Evolutionary conservation across 2,797 vertebrate genomes (phyloP), one percentile per base, ranked within the genome.

Genomic region (Paedocypris micromegethes): DNA sequence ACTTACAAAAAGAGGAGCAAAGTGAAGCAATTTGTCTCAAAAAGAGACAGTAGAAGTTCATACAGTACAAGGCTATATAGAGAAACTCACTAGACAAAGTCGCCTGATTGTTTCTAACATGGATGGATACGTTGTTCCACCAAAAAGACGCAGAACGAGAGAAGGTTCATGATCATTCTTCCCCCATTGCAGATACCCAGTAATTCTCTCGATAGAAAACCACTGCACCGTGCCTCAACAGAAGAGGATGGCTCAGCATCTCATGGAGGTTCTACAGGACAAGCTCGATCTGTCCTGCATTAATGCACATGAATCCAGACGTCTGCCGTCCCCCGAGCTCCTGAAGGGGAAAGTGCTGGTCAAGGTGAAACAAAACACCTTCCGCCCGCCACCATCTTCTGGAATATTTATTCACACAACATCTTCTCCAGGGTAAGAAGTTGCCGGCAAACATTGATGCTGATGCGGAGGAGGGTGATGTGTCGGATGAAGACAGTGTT

Each of bases 401-500:
- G 23, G 23, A 23, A 23, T 23, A 23, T 23, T 23, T 23, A 23
- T 23, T 23, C 23, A 23, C 23, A 23, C 23, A 23, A 23, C 23
- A 23, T 23, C 23, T 51, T 73, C 66, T 69, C 64, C 53, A 98
- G 95, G 96, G 94, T 4, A 98, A 98, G 83, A 98, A 98, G 60
- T 91, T 98, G 53, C 93, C 94, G 2, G 88, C 89, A 72, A 93
- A 82, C 79, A 88, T 98, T 67, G 91, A 93, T 1, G 89, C 91
- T n/a, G 89, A 93, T 8, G 93, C 85, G 5, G 94, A 97, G 53
- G 95, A 96, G 75, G 95, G 95, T 0, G 95, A 98, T 51, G 96
- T 98, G 69, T 98, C 95, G 0, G 96, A 98, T 46, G 96, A 98
- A 79, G 95, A 97, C 82, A 96, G 93, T 0, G 93, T 90, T 0